Base-by-base conservation (phyloP, 1,140 invertebrate species). In the Eciton burchellii region DNA sequence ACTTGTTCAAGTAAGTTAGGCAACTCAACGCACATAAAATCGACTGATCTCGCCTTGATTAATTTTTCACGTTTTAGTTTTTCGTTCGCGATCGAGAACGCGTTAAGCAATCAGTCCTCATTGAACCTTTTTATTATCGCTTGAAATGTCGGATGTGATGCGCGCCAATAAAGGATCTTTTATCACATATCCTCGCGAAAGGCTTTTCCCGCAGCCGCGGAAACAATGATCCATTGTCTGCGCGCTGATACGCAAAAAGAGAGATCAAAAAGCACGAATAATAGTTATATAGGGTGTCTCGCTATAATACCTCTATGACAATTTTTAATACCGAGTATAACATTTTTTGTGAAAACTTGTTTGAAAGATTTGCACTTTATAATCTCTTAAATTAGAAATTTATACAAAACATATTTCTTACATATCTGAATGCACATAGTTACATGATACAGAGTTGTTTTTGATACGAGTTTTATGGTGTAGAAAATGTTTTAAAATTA, bases 151-250 rank as follows among this genome's bases (percentile, higher is more conserved):
- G 73, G 45, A n/a, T 19, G 14, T 59, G 47, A 76, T 76, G 60
- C 47, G 47, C 47, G 4, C 60, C 60, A 76, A 76, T 76, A 76
- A 76, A 76, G 60, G 45, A 76, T 76, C 47, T 45, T 49, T 76
- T 76, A 35, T 76, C 73, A 62, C 19, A 76, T 76, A 74, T 76
- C 14, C 47, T 16, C 47, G 60, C 45, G 59, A 76, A 76, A 76
- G 29, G 60, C 59, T 76, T 76, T 65, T 65, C 60, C 73, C 45
- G 65, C 24, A 65, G 29, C 60, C 73, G 41, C 65, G 76, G 52
- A 81, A 81, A 81, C 76, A 81, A 81, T 81, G 76, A 81, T 81
- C 65, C 35, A 81, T 81, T 81, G 76, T 81, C 76, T 41, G 45
- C 26, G 21, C 16, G 65, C 63, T 21, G 65, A 81, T 81, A 81